Percentiles rank a stretch among this genome's conserved stretches.
Evolutionary conservation across 2,888 invertebrate genomes (phyloP).

Genomic region (Erebia ligea): DNA sequence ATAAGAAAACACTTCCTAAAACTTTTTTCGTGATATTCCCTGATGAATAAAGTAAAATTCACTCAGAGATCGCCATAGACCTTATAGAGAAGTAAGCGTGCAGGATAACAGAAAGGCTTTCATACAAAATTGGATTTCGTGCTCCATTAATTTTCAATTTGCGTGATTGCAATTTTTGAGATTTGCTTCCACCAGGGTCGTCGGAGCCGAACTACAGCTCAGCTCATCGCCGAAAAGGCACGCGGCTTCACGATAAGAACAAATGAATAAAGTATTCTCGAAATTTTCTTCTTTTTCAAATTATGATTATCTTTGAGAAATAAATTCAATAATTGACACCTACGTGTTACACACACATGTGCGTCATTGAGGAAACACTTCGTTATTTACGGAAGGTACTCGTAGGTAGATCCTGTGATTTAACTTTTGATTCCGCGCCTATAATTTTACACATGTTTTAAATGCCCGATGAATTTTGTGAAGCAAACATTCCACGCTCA

Average conservation of each 20-base stretch:
- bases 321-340: background rate
- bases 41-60: constrained; percentile 31
- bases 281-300: background rate
- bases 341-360: too few species aligned
- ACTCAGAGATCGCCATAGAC: constrained; percentile 35
- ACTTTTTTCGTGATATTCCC: constrained; percentile 10
- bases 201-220: constrained; percentile 58
- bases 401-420: too few species aligned
- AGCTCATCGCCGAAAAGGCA: constrained; percentile 71
- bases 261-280: constrained; percentile 60
- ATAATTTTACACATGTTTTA: too few species aligned
- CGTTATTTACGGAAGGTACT: too few species aligned
- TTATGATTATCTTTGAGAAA: constrained; percentile 35
- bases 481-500: too few species aligned
- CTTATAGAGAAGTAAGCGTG: constrained; percentile 41
- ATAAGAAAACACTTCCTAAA: background rate
- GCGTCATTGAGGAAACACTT: too few species aligned
- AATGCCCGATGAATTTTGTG: too few species aligned
- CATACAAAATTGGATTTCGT: constrained; percentile 81
- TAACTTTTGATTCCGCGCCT: too few species aligned
- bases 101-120: constrained; percentile 69
- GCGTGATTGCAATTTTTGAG: constrained; percentile 82
- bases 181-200: constrained; percentile 75
- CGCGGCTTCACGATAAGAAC: constrained; percentile 68
- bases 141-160: constrained; percentile 83